These are phyloP conservation scores for Dasyornis broadbenti DNA, from an alignment of 2,113 vertebrate species.

Conservation along the genomic window DNA sequence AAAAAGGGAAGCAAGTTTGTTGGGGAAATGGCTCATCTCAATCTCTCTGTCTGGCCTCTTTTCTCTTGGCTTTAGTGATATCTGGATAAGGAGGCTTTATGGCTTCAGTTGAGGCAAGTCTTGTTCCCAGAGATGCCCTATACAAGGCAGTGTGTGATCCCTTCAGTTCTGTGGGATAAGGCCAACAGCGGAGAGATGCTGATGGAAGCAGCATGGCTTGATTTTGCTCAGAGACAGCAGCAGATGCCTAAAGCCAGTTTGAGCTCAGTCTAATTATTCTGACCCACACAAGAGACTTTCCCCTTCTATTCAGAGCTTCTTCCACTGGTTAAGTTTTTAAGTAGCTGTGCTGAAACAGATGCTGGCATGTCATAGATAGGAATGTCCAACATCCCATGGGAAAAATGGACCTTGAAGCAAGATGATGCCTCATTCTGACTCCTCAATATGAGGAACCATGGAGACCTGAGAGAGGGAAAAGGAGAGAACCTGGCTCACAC, in stretches of 20 bases:
- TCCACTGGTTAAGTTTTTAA: neutral
- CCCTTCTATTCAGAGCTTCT: neutral
- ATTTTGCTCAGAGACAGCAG: conserved; percentile 44
- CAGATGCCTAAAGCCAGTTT: conserved; percentile 30
- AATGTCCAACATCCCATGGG: neutral
- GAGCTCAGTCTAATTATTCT: conserved; percentile 45
- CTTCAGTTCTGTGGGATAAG: neutral
- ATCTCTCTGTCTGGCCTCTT: conserved; percentile 28
- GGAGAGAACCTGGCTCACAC: neutral
- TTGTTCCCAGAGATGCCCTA: conserved; percentile 43
- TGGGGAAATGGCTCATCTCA: conserved; percentile 49
- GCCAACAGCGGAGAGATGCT: conserved; percentile 5
- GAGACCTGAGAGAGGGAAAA: neutral
- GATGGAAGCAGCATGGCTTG: conserved; percentile 50
- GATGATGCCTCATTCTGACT: neutral
- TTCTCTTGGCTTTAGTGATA: conserved; percentile 26
- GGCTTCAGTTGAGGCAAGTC: neutral
- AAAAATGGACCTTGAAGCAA: neutral
- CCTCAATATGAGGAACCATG: neutral
- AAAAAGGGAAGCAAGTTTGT: conserved; percentile 63
- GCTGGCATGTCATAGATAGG: neutral
- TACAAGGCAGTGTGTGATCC: neutral
- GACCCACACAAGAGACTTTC: conserved; percentile 36
- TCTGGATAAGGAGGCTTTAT: conserved; percentile 2
- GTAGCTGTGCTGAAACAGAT: neutral